Base-by-base conservation (phyloP, 1,140 invertebrate genomes). In the Atopsyche davidsoni region DNA sequence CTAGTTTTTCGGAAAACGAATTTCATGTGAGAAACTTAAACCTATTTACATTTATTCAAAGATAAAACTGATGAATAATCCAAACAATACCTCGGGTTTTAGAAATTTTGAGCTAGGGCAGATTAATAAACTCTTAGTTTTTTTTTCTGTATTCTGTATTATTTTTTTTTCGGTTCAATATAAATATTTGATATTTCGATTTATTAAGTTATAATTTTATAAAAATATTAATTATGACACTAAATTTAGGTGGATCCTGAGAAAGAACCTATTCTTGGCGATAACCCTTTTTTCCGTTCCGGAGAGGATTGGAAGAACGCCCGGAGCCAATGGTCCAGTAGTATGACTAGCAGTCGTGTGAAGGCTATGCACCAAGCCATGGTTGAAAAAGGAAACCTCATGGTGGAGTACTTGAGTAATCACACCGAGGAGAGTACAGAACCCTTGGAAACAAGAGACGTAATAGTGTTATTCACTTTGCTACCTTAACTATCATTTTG, bases 271-370 rank as follows among this genome's bases (percentile, higher is more conserved):
- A 40, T 62, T 2, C 21, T 58, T 17, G 44, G 44, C 7, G 53
- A 35, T 19, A 59, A 60, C 53, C 22, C 55, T 2, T 62, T 64
- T 36, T 14, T 47, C 7, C 46, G 59, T 14, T 57, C 53, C 38
- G 63, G 61, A 31, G 43, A 36, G 49, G 54, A 45, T 55, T 66
- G 48, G 64, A 65, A 52, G 59, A 60, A 13, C 60, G 62, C 47
- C 54, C 52, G 56, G 16, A 40, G 13, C 11, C 42, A 53, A 31
- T 51, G 59, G 42, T 36, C 48, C 4, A 36, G 41, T 17, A 45
- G 39, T 31, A 56, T 62, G 36, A 57, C 55, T 14, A 16, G 41
- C 14, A 55, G 48, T 41, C 10, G 66, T 72, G 60, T 58, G 1
- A 55, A 52, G 36, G 25, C 22, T 16, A 34, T 50, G 18, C 44